Evolutionary conservation across 37 sponge, comb jelly and placozoan species (phyloP).

Genomic region (Eunapius fragilis): DNA sequence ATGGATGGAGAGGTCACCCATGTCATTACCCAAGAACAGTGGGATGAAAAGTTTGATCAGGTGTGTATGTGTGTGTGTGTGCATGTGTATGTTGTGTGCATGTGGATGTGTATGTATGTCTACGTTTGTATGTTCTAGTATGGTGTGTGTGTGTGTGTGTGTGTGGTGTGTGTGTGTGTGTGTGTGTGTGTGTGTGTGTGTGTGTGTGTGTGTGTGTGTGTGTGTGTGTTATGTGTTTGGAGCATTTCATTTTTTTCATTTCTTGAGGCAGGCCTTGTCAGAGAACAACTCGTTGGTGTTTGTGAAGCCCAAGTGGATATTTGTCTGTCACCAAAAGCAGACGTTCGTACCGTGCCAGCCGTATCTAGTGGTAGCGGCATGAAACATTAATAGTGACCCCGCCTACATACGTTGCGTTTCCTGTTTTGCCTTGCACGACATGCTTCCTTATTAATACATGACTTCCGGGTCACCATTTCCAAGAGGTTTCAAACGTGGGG

Average conservation of each 20-base stretch:
- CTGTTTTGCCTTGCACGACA: too few relatives aligned
- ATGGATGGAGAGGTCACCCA: constrained; percentile 78
- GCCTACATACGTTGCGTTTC: too few relatives aligned
- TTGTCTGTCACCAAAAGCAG: constrained; percentile 78
- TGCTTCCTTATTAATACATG: too few relatives aligned
- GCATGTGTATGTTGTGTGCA: background rate
- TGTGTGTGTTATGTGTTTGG: background rate
- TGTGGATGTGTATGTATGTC: background rate
- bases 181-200: constrained; percentile 6
- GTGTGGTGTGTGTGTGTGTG: background rate
- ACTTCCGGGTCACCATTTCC: too few relatives aligned
- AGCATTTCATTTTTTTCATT: background rate
- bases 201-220: constrained; percentile 9
- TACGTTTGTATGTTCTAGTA: too few relatives aligned
- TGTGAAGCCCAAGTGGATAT: constrained; percentile 86
- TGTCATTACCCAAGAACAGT: constrained; percentile 57
- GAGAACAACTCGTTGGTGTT: constrained; percentile 78
- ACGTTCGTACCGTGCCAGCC: constrained; percentile 60
- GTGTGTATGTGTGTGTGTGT: constrained; percentile 41
- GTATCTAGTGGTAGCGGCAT: constrained; percentile 36
- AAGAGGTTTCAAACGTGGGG: too few relatives aligned
- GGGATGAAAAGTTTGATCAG: constrained; percentile 87
- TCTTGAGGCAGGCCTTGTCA: constrained; percentile 69
- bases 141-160: constrained; percentile 10
- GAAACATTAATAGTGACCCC: background rate